Base-by-base conservation (phyloP, 2,888 invertebrate species). In the Heterodera filipjevi region DNA sequence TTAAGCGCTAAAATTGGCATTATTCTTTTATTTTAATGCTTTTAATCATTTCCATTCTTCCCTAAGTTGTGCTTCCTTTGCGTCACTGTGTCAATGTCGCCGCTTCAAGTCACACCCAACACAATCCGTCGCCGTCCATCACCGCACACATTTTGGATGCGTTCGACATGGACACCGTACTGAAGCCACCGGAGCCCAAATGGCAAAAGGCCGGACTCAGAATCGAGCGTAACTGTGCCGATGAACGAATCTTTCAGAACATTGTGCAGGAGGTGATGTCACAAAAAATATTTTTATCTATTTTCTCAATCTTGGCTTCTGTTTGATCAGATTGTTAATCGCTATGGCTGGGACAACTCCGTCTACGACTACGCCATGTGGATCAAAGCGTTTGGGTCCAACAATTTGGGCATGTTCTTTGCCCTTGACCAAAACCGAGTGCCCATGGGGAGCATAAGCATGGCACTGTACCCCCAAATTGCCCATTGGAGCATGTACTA, bases 401-500 rank as follows among this genome's bases (percentile, higher is more conserved):
- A 53, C 53, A 39, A 39, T 39, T 53, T 53, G 19, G 22, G 53
- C 53, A 53, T 53, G 53, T 53, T 53, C 53, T 53, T 53, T 19
- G 53, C 53, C 22, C 53, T 53, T 14, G 53, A 53, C 22, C 0
- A 53, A 53, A 22, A 53, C 22, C 53, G 53, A 22, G 53, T 22
- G 22, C 66, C 66, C 14, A 66, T 66, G 32, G 66, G 14, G 3
- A 30, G 14, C 33, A 14, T 6, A 30, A 66, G 66, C 27, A 33
- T 66, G 66, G 66, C 66, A 19, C 3, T 66, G 66, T 66, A 66
- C 66, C 32, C 30, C 6, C 10, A 33, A 30, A 27, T 66, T 22
- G 66, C 66, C 10, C 66, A 66, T 27, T 66, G 30, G 32, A 66
- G 66, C 66, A 66, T 66, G 66, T 66, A 32, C 30, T 66, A 66